These are phyloP conservation scores for Theretra japonica DNA, from an alignment of 2,888 invertebrate species.

Conservation along the genomic window DNA sequence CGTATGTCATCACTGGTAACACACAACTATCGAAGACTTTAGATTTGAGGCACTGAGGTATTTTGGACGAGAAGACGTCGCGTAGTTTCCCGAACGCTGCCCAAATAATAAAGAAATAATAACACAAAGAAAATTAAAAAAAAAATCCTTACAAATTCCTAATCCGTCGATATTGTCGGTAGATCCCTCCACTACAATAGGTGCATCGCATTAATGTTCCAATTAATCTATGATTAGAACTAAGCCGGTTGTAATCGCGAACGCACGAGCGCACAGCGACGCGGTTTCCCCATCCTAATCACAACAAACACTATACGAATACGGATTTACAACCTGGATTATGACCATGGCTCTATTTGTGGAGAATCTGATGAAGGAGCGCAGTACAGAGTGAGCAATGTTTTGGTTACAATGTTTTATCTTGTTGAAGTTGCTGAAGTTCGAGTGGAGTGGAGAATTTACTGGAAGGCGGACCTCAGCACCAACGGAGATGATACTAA, in stretches of 20 bases:
- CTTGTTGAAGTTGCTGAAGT: background rate
- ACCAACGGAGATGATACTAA: too few species aligned
- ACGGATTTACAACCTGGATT: background rate
- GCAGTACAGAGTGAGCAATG: background rate
- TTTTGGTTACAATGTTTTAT: background rate
- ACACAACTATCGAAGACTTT: too few species aligned
- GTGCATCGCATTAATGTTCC: background rate
- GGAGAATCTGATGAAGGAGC: background rate
- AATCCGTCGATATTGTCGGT: background rate
- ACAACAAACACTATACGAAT: constrained; percentile 6
- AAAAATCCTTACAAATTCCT: too few species aligned
- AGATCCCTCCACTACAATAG: background rate
- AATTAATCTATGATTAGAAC: constrained; percentile 22
- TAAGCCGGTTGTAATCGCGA: constrained; percentile 4
- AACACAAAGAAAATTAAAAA: too few species aligned
- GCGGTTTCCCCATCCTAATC: constrained; percentile 1
- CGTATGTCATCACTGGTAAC: too few species aligned
- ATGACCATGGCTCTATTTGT: background rate
- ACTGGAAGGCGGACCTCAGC: too few species aligned
- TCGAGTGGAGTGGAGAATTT: too few species aligned
- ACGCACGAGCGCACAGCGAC: constrained; percentile 8
- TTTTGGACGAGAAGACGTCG: too few species aligned
- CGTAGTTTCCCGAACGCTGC: too few species aligned
- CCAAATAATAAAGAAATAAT: too few species aligned
- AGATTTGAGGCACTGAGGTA: too few species aligned